These are phyloP conservation scores for Odontomachus brunneus DNA, from an alignment of 1,140 invertebrate genomes.

Conservation along the genomic window DNA sequence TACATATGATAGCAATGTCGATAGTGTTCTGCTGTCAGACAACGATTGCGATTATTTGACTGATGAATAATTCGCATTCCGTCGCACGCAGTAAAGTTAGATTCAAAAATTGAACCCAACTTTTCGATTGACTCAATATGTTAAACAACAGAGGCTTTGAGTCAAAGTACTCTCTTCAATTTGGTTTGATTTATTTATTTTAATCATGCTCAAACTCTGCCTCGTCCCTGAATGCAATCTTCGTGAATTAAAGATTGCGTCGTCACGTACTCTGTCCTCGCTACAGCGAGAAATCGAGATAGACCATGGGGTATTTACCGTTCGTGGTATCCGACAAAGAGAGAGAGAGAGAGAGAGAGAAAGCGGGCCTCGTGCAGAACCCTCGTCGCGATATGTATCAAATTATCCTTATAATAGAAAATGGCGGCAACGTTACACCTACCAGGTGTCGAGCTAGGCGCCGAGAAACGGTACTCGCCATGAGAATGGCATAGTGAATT, in stretches of 20 bases:
- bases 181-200: constrained; percentile 6
- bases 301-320: constrained; percentile 34
- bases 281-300: neutral
- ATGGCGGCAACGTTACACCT: constrained; percentile 86
- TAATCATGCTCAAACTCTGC: neutral
- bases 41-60: too few relatives aligned
- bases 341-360: too few relatives aligned
- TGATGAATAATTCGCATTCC: too few relatives aligned
- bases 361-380: constrained; percentile 1
- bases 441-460: constrained; percentile 81
- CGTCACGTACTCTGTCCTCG: neutral
- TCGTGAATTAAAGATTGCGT: neutral
- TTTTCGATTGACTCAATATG: neutral
- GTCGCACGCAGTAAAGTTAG: too few relatives aligned
- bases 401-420: constrained; percentile 85
- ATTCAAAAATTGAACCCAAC: too few relatives aligned
- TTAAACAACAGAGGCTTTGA: neutral
- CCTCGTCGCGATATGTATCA: constrained; percentile 84
- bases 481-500: constrained; percentile 81
- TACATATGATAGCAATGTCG: neutral
- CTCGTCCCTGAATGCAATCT: neutral
- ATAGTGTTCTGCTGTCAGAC: too few relatives aligned
- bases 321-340: neutral
- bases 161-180: neutral
- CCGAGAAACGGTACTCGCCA: constrained; percentile 74